phyloP scores from a whole-genome alignment of 2,888 invertebrate genomes.

The Rhopalosiphum nymphaeae region DNA sequence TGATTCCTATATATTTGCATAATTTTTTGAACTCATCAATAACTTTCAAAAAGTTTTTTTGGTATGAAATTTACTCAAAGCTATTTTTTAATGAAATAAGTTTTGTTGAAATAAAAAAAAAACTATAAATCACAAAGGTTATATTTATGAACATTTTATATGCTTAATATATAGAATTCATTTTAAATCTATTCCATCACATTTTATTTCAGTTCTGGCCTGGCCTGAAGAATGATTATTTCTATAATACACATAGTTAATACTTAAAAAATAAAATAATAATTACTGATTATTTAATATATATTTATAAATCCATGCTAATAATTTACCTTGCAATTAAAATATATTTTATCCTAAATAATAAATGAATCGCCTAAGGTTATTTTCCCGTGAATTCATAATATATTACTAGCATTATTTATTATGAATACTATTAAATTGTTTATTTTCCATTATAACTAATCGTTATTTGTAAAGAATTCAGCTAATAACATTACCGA shows the following conservation, averaged over 20 bases:
- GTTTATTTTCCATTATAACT: not conserved
- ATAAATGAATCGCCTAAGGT: not conserved
- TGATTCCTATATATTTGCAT: not conserved
- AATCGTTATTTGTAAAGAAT: not conserved
- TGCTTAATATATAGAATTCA: not conserved
- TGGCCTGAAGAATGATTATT: not conserved
- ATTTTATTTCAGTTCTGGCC: not conserved
- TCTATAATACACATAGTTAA: not conserved
- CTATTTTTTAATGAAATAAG: not conserved
- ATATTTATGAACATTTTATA: not conserved
- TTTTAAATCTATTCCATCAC: not conserved
- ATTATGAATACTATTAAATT: not conserved
- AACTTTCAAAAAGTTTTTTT: not conserved
- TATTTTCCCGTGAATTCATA: not conserved
- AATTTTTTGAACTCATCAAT: not conserved
- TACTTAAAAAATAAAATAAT: not conserved
- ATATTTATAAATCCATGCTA: not conserved
- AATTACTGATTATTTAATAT: not conserved
- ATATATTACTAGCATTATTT: not conserved
- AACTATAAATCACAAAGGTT: not conserved
- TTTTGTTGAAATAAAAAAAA: not conserved
- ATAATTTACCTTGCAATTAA: not conserved
- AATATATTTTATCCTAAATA: not conserved
- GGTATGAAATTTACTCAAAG: not conserved
- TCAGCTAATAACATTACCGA: not conserved